phyloP scores from a whole-genome alignment of 2,888 invertebrate species.

The Laothoe populi region DNA sequence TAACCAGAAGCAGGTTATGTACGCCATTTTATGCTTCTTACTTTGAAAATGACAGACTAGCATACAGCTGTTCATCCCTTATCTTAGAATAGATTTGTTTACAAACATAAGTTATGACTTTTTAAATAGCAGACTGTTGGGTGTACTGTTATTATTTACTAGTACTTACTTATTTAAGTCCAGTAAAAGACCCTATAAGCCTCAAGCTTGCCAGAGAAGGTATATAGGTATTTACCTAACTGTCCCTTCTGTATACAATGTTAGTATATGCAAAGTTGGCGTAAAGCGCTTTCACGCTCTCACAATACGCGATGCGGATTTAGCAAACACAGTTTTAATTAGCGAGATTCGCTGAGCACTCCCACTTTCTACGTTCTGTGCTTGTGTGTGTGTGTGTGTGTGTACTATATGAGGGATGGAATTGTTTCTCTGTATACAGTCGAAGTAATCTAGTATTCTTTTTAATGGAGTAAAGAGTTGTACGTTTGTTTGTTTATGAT shows the following conservation, averaged over 20 bases:
- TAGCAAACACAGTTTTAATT: conserved; percentile 80
- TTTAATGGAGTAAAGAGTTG: conserved; percentile 13
- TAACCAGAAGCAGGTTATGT: too few species aligned
- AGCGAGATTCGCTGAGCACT: conserved; percentile 62
- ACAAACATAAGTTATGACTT: too few species aligned
- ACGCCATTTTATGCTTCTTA: too few species aligned
- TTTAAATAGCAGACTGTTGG: too few species aligned
- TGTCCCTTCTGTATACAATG: conserved; percentile 18
- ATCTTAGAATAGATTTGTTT: too few species aligned
- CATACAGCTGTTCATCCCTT: too few species aligned
- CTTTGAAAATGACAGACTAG: too few species aligned
- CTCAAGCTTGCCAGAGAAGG: too few species aligned
- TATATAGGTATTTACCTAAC: neutral
- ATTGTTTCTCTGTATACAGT: neutral
- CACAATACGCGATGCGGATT: conserved; percentile 74
- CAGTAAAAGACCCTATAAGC: too few species aligned
- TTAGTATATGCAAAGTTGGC: conserved; percentile 48
- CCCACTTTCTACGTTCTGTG: conserved; percentile 22
- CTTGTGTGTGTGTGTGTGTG: conserved; percentile 4
- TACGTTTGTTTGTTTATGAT: too few species aligned
- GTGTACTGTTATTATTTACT: too few species aligned
- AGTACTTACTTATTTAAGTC: too few species aligned
- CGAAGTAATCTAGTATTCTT: neutral
- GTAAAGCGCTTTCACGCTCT: conserved; percentile 65
- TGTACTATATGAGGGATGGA: neutral